phyloP scores from a whole-genome alignment of 2,888 invertebrate species.

The Drosophila pseudotalamancana region DNA sequence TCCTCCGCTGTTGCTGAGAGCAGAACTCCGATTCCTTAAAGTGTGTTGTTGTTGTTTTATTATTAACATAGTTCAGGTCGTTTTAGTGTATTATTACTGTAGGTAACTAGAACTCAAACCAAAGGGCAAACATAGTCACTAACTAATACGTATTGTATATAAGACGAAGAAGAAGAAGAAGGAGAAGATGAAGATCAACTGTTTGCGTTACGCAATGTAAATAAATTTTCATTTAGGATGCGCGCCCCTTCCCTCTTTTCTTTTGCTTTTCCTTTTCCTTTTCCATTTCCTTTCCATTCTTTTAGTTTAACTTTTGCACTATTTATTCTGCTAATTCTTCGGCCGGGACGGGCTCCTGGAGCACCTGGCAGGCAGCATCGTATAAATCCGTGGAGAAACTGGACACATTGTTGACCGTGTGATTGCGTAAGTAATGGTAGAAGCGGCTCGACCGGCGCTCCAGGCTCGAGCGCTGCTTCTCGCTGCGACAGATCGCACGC shows the following conservation, averaged over 20 bases:
- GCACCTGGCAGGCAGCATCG: constrained; percentile 84
- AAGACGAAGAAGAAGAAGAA: no score
- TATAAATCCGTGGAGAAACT: constrained; percentile 85
- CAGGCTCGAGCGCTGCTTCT: constrained; percentile 86
- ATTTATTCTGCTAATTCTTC: constrained; percentile 37
- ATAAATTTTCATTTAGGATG: constrained; percentile 18
- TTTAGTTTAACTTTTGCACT: constrained; percentile 38
- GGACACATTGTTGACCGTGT: constrained; percentile 82
- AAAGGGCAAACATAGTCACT: constrained; percentile 21
- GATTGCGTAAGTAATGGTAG: constrained; percentile 90
- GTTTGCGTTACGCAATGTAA: constrained; percentile 48
- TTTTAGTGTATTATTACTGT: constrained; percentile 39
- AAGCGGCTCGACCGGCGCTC: constrained; percentile 90
- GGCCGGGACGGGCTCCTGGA: constrained; percentile 35
- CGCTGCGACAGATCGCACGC: constrained; percentile 89
- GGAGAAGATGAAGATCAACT: constrained; percentile 46
- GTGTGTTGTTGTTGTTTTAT: constrained; percentile 8
- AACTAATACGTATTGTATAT: constrained; percentile 33
- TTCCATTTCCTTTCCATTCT: no score
- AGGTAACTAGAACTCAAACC: constrained; percentile 32
- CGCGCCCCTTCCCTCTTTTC: no score
- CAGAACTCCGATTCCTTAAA: neutral
- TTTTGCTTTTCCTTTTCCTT: no score
- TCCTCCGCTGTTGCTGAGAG: constrained; percentile 38
- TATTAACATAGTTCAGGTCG: constrained; percentile 55